A percentile compares a stretch with the other conserved stretches of the same genome.
phyloP scores from a whole-genome alignment of 2,797 vertebrate genomes.

The Labroides dimidiatus region DNA sequence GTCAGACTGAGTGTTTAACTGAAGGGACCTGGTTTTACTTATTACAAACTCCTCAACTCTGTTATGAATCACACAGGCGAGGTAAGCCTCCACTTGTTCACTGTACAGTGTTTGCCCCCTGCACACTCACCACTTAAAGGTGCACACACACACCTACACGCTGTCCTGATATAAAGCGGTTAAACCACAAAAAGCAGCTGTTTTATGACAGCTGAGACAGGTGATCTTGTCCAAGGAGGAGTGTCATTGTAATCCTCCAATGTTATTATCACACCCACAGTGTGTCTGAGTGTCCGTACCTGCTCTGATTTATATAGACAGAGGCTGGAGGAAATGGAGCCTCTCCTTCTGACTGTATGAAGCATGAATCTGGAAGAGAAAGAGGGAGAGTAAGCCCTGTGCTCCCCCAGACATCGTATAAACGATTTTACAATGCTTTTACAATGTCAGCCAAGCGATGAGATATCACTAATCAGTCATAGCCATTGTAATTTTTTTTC shows the following conservation, averaged over 20 bases:
- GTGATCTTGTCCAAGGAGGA: slow-evolving; percentile 76
- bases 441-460: slow-evolving; percentile 72
- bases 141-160: slow-evolving; percentile 29
- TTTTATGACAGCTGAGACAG: slow-evolving; percentile 75
- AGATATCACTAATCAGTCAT: slow-evolving; percentile 77
- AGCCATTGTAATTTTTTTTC: slow-evolving; percentile 61
- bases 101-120: slow-evolving; percentile 12
- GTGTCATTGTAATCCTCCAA: slow-evolving; percentile 79
- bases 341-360: slow-evolving; percentile 48
- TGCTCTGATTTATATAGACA: slow-evolving; percentile 77
- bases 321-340: slow-evolving; percentile 56
- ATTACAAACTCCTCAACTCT: not conserved
- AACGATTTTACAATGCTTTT: slow-evolving; percentile 80
- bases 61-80: not conserved
- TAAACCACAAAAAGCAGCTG: slow-evolving; percentile 63
- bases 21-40: not conserved
- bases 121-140: slow-evolving; percentile 12
- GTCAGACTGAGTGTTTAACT: slow-evolving; percentile 1
- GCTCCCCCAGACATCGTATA: slow-evolving; percentile 75
- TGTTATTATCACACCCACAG: slow-evolving; percentile 79
- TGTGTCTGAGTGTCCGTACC: slow-evolving; percentile 71
- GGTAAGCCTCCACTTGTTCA: slow-evolving; percentile 18
- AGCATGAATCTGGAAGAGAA: slow-evolving; percentile 49
- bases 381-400: slow-evolving; percentile 1
- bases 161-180: slow-evolving; percentile 50